These are phyloP conservation scores for Geotrupes spiniger DNA, from an alignment of 2,888 invertebrate species.

Conservation along the genomic window DNA sequence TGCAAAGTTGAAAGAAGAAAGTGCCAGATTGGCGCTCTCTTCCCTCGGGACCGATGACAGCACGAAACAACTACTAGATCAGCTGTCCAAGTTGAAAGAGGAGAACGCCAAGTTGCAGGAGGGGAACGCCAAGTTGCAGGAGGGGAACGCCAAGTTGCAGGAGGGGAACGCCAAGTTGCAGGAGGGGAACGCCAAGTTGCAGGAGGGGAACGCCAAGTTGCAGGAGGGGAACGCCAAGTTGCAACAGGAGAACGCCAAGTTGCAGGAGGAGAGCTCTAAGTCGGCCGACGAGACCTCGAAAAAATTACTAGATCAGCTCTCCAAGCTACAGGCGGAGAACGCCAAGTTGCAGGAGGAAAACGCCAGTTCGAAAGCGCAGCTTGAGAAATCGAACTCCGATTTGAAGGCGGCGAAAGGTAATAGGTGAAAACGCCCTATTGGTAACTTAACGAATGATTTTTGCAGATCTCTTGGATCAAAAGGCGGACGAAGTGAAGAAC, in stretches of 20 bases:
- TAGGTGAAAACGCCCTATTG: no score
- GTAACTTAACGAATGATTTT: not conserved
- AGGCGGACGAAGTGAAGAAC: constrained; percentile 15
- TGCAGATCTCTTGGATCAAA: constrained; percentile 1
- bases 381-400: constrained; percentile 1
- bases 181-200: not conserved
- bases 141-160: constrained; percentile 16
- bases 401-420: constrained; percentile 1
- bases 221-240: no score
- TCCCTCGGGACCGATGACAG: constrained; percentile 21
- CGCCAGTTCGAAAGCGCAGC: constrained; percentile 26
- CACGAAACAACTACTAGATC: constrained; percentile 6
- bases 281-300: constrained; percentile 21
- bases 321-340: constrained; percentile 3
- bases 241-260: not conserved
- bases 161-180: constrained; percentile 12
- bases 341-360: constrained; percentile 25
- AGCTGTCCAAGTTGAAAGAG: not conserved
- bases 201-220: not conserved
- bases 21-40: not conserved
- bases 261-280: not conserved
- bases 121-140: not conserved
- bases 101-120: not conserved
- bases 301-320: constrained; percentile 7
- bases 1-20: not conserved